phyloP scores from a whole-genome alignment of 2,888 invertebrate genomes.

The Scaptomyza reducta region DNA sequence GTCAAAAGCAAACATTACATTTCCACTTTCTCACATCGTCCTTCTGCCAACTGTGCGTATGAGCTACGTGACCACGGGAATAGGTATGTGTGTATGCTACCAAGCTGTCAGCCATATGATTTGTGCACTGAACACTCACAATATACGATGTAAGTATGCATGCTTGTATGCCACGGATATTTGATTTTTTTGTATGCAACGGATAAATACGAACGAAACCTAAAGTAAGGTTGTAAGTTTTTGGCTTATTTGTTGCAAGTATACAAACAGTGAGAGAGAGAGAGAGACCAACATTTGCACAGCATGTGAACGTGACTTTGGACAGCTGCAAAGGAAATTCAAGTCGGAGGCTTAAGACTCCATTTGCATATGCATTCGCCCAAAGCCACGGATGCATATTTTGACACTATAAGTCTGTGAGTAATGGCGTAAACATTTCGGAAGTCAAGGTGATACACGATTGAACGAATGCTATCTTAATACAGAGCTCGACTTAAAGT shows the following conservation, averaged over 20 bases:
- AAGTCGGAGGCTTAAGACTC: slow-evolving; percentile 5
- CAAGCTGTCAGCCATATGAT: slow-evolving; percentile 44
- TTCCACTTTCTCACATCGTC: slow-evolving; percentile 6
- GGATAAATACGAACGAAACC: background rate
- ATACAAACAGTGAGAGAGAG: slow-evolving; percentile 1
- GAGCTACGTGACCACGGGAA: slow-evolving; percentile 45
- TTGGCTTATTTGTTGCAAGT: slow-evolving; percentile 37
- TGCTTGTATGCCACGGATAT: slow-evolving; percentile 27
- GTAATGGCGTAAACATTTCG: background rate
- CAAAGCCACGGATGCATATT: slow-evolving; percentile 1
- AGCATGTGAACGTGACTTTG: slow-evolving; percentile 39
- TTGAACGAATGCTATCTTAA: too few relatives aligned
- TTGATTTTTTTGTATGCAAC: slow-evolving; percentile 36
- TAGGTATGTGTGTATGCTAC: slow-evolving; percentile 9
- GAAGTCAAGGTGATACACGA: background rate
- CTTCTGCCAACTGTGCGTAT: slow-evolving; percentile 47
- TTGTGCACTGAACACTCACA: slow-evolving; percentile 14
- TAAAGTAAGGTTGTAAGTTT: slow-evolving; percentile 16
- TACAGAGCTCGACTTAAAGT: too few relatives aligned
- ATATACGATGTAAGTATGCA: background rate
- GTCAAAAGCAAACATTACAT: slow-evolving; percentile 49
- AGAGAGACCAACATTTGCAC: slow-evolving; percentile 16
- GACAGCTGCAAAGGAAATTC: slow-evolving; percentile 24
- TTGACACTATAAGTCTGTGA: background rate
- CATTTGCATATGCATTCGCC: slow-evolving; percentile 13